Base-by-base conservation (phyloP, 2,888 invertebrate species). In the Acrocyrtus sp. region DNA sequence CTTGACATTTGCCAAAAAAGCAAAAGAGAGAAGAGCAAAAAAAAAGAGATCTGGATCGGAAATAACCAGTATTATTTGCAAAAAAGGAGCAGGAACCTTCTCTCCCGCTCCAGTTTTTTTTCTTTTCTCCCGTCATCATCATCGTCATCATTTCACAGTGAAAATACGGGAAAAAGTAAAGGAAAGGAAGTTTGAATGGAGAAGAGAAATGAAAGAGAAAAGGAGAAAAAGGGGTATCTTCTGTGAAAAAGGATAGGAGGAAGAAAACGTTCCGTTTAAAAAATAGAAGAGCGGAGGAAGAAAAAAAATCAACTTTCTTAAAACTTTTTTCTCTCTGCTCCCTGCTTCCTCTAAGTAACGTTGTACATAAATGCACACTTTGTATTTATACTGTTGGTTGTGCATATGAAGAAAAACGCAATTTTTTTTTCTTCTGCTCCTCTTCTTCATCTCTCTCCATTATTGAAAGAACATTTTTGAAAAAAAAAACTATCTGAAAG, bases 1-100 rank as follows among this genome's bases (percentile, higher is more conserved):
- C 53, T 72, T 65, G 65, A 72, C 72, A 72, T 72, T 70, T 63
- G 72, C 63, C 70, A 70, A 72, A 72, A 65, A 65, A 56, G 3
- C 10, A 12, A 26, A 29, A 61, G 47, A 56, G 17, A 21, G 17
- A 43, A 48, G 48, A 60, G 15, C 60, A 26, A 53, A n/a, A n/a
- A n/a, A n/a, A n/a, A n/a, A n/a, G n/a, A n/a, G 41, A 67, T 69
- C 19, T 43, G 60, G 54, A 69, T 68, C 60, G 60, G 68, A 61
- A 61, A 61, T 53, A 61, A 61, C 60, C 51, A 24, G 53, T 53
- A 41, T 43, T 34, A 65, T 57, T 50, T 57, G 41, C 57, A 58
- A 39, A n/a, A n/a, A n/a, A 67, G 51, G 41, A 57, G 58, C 61
- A 47, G 22, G 5, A 34, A 21, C 50, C 21, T n/a, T 54, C 19